Evolutionary conservation across 2,113 vertebrate species (phyloP).

Genomic region (Callospermophilus lateralis): DNA sequence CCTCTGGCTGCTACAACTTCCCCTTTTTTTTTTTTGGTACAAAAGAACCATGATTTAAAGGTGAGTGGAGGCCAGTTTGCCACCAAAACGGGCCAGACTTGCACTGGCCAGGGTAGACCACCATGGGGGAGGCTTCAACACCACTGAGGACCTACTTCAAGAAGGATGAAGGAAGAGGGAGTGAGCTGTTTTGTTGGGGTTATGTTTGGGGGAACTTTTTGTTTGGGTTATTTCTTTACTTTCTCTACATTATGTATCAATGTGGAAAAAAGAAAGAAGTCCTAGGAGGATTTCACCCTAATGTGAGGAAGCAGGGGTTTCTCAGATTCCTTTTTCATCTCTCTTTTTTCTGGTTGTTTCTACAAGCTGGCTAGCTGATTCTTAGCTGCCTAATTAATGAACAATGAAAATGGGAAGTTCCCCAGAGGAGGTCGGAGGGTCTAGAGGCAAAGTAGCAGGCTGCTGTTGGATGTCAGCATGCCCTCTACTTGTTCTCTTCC

Average conservation of each 20-base stretch:
- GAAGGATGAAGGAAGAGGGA: not conserved
- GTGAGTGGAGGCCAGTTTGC: not conserved
- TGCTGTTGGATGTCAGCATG: not conserved
- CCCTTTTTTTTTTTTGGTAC: constrained; percentile 50
- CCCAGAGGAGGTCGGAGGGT: not conserved
- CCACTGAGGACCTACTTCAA: not conserved
- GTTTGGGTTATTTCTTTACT: constrained; percentile 62
- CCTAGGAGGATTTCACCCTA: not conserved
- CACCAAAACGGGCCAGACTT: not conserved
- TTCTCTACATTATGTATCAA: constrained; percentile 59
- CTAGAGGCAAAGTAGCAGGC: not conserved
- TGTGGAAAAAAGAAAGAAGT: constrained; percentile 22
- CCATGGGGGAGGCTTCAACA: not conserved
- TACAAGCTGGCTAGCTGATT: not conserved
- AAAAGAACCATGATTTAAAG: constrained; percentile 21
- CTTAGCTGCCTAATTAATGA: constrained; percentile 41
- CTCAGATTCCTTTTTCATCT: constrained; percentile 38
- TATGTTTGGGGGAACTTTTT: constrained; percentile 53
- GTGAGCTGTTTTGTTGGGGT: not conserved
- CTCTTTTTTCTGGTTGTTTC: not conserved
- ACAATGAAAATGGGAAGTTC: not conserved
- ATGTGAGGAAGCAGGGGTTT: not conserved
- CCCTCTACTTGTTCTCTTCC: not conserved
- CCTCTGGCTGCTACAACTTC: constrained; percentile 63
- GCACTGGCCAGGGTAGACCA: not conserved